Evolutionary conservation across 2,113 vertebrate genomes (phyloP).

Genomic region (Gnathonemus echidnorhynchus): DNA sequence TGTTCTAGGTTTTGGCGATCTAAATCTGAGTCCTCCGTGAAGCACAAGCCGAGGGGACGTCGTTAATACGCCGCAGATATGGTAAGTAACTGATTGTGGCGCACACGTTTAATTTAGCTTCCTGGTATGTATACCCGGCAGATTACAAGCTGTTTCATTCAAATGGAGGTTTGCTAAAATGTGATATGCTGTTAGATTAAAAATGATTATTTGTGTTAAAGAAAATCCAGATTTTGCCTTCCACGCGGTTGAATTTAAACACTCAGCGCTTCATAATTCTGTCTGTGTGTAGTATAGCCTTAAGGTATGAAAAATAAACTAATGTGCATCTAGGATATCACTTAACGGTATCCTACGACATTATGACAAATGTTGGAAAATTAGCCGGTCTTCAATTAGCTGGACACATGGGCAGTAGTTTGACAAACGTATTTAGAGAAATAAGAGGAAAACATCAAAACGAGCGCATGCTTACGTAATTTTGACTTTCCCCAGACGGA

Average conservation of each 20-base stretch:
- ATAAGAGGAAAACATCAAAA: background rate
- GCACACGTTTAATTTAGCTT: background rate
- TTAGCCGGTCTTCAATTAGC: background rate
- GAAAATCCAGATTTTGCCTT: background rate
- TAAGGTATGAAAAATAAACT: background rate
- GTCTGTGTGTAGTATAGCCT: background rate
- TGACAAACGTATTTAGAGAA: background rate
- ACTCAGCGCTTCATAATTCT: background rate
- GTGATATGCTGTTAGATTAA: background rate
- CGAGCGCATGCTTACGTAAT: background rate
- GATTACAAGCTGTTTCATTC: background rate
- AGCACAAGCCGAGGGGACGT: slow-evolving; percentile 67
- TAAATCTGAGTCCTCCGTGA: slow-evolving; percentile 60
- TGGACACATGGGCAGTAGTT: background rate
- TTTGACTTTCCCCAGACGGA: slow-evolving; percentile 60
- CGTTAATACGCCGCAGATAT: background rate
- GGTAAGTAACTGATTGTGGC: background rate
- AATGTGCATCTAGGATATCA: background rate
- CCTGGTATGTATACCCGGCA: background rate
- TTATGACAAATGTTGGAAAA: background rate
- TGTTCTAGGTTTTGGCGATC: background rate
- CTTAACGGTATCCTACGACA: background rate
- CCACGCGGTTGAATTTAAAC: background rate
- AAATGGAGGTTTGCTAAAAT: background rate
- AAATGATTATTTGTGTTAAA: background rate